A percentile compares a stretch with the other conserved stretches of the same genome.
These are phyloP conservation scores for Pheucticus melanocephalus DNA, from an alignment of 2,113 vertebrate species.

Conservation along the genomic window DNA sequence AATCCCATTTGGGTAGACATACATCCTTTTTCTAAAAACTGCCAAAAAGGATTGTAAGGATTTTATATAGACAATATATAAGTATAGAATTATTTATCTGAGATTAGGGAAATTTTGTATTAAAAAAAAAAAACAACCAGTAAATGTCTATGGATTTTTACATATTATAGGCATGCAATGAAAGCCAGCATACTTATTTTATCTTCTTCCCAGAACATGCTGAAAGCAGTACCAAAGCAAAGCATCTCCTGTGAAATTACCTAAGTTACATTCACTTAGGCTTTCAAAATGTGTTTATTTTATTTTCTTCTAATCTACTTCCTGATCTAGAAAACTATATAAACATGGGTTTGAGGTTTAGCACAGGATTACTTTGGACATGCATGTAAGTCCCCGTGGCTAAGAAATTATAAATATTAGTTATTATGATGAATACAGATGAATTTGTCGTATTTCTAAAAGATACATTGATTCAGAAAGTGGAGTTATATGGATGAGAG, in stretches of 20 bases:
- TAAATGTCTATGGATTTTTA: not conserved
- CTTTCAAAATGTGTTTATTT: not conserved
- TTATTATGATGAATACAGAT: not conserved
- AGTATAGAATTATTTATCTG: not conserved
- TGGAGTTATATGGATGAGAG: not conserved
- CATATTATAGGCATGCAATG: not conserved
- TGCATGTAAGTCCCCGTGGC: not conserved
- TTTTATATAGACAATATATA: not conserved
- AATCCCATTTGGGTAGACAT: not conserved
- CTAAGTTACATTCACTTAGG: not conserved
- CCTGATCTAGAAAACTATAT: not conserved
- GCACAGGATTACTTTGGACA: not conserved
- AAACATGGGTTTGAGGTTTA: not conserved
- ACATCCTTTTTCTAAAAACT: not conserved
- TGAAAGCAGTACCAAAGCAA: not conserved
- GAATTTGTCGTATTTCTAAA: not conserved
- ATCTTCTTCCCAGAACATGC: not conserved
- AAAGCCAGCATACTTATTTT: not conserved
- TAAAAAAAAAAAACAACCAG: rapidly evolving
- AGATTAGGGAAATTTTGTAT: not conserved
- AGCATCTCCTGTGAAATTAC: not conserved
- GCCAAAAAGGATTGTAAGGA: not conserved
- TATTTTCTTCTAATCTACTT: not conserved
- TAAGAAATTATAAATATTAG: not conserved
- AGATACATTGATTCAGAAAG: not conserved